phyloP scores from a whole-genome alignment of 1,140 invertebrate genomes.

The Zaprionus africanus region DNA sequence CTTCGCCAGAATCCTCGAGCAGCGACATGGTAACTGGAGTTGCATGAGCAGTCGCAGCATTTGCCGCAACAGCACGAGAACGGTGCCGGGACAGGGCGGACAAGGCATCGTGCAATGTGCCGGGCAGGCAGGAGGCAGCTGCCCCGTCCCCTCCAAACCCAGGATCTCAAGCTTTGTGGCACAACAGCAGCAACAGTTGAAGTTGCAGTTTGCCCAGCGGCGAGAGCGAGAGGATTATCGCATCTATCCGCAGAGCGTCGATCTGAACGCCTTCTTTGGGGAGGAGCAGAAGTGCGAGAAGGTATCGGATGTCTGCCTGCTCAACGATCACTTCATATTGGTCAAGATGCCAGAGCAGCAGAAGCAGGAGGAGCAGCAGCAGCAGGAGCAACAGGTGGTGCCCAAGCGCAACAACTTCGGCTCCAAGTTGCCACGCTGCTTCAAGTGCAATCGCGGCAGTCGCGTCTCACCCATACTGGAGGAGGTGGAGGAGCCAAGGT shows the following conservation, averaged over 20 bases:
- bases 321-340: slow-evolving; percentile 80
- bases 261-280: slow-evolving; percentile 70
- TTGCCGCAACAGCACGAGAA: background rate
- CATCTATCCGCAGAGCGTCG: slow-evolving; percentile 72
- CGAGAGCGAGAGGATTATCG: slow-evolving; percentile 58
- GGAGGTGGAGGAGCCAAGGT: slow-evolving; percentile 39
- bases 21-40: slow-evolving; percentile 30
- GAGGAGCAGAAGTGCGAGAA: slow-evolving; percentile 61
- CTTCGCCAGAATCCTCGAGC: slow-evolving; percentile 37
- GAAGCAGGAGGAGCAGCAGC: background rate
- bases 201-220: background rate
- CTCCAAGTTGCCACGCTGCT: slow-evolving; percentile 60
- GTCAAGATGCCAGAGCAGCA: slow-evolving; percentile 68
- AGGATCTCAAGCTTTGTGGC: slow-evolving; percentile 20
- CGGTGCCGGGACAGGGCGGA: slow-evolving; percentile 10
- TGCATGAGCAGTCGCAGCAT: slow-evolving; percentile 31
- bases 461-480: slow-evolving; percentile 64
- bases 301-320: slow-evolving; percentile 75
- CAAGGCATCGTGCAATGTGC: slow-evolving; percentile 15
- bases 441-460: slow-evolving; percentile 66
- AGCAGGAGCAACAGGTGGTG: background rate
- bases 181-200: slow-evolving; percentile 13
- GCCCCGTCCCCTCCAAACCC: slow-evolving; percentile 5
- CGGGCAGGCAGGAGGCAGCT: background rate
- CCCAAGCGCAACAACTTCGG: slow-evolving; percentile 7